Evolutionary conservation across 2,797 vertebrate genomes (phyloP), one percentile per base, ranked within the genome.

Genomic region (Octomys mimax): DNA sequence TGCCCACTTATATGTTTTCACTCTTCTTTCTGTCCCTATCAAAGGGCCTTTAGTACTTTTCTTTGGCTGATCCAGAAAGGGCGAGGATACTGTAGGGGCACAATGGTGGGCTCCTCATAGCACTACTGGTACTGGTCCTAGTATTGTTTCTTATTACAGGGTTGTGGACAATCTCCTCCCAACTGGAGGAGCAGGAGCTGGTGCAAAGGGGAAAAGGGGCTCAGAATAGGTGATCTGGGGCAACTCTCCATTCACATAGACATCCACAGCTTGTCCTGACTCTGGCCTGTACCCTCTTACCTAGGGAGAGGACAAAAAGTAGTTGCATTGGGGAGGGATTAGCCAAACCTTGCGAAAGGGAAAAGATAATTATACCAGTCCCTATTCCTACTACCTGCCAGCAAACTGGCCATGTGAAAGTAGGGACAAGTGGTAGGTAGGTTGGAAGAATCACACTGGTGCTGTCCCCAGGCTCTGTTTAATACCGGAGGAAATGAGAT

Each of bases 401-500:
- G 39, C 39, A 28, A 75, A 75, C 39, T 46, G 24, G 26, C 12
- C 39, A 42, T 75, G 24, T 28, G 39, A 75, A 75, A 46, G 36
- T 28, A 42, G n/a, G 39, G 46, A 75, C 24, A 75, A 75, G 46
- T 42, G 39, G 71, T 42, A 28, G 39, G 39, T 1, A 59, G 78
- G 68, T 28, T 88, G 88, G 94, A 93, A 93, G 71, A 92, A 79
- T 70, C 59, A 85, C 90, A 93, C 77, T 89, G 89, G 90, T 8
- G 49, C 49, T 92, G 83, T 81, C 89, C 95, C 85, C 88, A 93
- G 89, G 81, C 96, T 95, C 97, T 97, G 95, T 95, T 89, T 4
- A 71, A 93, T 61, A 96, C 86, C 92, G 94, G 86, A 96, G 93
- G 90, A 97, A 98, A 98, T 98, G 98, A 99, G 98, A 98, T 99